A percentile compares a stretch with the other conserved stretches of the same genome.
phyloP scores from a whole-genome alignment of 1,140 invertebrate genomes.

The Conus ventricosus region DNA sequence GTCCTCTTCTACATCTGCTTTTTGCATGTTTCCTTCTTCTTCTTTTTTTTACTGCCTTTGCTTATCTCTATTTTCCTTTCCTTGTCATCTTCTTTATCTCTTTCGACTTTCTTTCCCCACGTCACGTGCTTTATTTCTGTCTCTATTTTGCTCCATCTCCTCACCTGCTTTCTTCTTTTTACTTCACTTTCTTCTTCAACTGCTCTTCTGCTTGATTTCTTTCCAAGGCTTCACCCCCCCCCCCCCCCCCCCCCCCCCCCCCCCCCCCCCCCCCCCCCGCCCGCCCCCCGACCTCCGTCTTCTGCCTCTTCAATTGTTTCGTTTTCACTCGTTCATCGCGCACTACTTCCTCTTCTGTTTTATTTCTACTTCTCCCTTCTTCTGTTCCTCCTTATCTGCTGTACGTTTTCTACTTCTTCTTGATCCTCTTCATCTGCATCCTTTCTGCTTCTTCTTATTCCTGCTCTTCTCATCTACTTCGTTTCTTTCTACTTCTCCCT shows the following conservation, averaged over 20 bases:
- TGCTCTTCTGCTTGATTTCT: neutral
- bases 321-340: neutral
- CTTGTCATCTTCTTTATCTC: no score
- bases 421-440: neutral
- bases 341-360: neutral
- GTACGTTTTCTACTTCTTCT: neutral
- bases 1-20: no score
- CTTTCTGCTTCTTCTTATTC: neutral
- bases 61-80: no score
- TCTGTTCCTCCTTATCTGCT: neutral
- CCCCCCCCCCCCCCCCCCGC: no score
- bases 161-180: neutral
- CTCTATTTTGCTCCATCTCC: neutral
- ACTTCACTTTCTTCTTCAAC: neutral
- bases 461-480: no score
- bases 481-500: no score
- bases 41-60: no score
- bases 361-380: neutral
- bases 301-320: neutral
- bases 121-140: neutral
- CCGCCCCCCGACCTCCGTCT: neutral
- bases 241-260: no score
- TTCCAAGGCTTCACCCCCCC: neutral
- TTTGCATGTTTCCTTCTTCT: no score
- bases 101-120: no score